Evolutionary conservation across 2,113 vertebrate species (phyloP), one percentile per base, ranked within the genome.

Genomic region (Mustelus asterias): DNA sequence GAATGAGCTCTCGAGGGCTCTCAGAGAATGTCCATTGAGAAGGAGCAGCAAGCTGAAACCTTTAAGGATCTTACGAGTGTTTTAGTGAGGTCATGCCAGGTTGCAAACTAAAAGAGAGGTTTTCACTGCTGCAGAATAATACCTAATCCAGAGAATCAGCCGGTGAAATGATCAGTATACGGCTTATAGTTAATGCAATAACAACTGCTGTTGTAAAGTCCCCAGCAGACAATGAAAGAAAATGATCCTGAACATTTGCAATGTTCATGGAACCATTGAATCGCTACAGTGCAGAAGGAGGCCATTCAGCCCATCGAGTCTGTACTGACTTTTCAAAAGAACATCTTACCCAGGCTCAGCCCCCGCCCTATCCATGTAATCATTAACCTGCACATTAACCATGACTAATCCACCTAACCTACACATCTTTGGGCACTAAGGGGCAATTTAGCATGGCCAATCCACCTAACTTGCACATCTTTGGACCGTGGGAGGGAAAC

Each of bases 1-100:
- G 94, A 95, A 72, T 95, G 29, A 95, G 94, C 94, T 72, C 37
- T 95, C 37, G 18, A 95, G 44, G 37, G 26, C 26, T 72, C 67
- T 95, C 26, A 54, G 67, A 24, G 94, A 72, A 22, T 22, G 7
- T 22, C 37, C 67, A 54, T 72, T 3, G 10, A 76, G 37, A 8
- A 33, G 67, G 48, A 26, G 18, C 14, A 48, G 10, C 41, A 54
- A 37, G 44, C 48, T 54, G 69, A 95, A 94, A 33, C 24, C 20
- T 22, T 95, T 33, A 95, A 72, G 69, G 29, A 72, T 72, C 16
- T 70, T 70, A 26, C 69, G 33, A 95, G 67, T 70, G 63, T 72
- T 8, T 60, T 16, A 89, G 26, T 54, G 41, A 44, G 69, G 41
- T 95, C 69, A 48, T 33, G 69, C 67, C 41, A 76, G 44, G 41